A percentile compares a stretch with the other conserved stretches of the same genome.
Conservation (phyloP, 2,888 invertebrate species). For the Toxonevra muliebris region DNA sequence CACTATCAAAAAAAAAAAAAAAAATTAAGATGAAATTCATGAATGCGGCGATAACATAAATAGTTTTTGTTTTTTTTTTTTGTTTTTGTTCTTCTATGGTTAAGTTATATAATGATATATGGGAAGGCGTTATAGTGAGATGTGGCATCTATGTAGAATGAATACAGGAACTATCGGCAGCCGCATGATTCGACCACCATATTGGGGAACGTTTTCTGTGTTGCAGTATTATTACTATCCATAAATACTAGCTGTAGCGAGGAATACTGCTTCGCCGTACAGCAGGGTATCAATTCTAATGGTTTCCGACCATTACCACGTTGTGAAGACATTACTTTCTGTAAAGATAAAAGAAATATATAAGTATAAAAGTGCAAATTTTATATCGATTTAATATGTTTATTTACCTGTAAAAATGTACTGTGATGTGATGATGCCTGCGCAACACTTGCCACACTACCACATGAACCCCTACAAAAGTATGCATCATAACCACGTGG, state of each 20-base stretch:
- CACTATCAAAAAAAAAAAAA: background rate
- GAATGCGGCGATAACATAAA: no score
- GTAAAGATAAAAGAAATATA: conserved; percentile 21
- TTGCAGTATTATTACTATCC: conserved; percentile 81
- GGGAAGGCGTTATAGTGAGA: background rate
- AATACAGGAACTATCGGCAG: conserved; percentile 72
- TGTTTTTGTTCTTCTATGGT: no score
- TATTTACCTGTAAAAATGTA: conserved; percentile 77
- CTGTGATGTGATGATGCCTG: conserved; percentile 74
- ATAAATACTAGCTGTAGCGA: conserved; percentile 82
- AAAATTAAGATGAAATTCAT: background rate
- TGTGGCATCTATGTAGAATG: background rate
- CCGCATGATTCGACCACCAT: conserved; percentile 94
- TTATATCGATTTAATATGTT: conserved; percentile 14
- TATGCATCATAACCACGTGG: conserved; percentile 87
- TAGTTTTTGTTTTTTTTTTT: no score
- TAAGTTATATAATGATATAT: background rate
- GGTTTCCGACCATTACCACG: conserved; percentile 65
- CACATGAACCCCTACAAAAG: conserved; percentile 85
- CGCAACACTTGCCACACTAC: conserved; percentile 76
- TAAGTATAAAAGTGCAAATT: conserved; percentile 8
- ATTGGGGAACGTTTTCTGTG: conserved; percentile 82
- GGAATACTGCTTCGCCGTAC: conserved; percentile 85
- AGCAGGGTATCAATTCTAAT: conserved; percentile 82
- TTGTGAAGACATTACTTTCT: conserved; percentile 55